Percentiles rank a stretch among this genome's conserved stretches.
phyloP scores from a whole-genome alignment of 2,888 invertebrate genomes.

The Kryphioiulus occultus region DNA sequence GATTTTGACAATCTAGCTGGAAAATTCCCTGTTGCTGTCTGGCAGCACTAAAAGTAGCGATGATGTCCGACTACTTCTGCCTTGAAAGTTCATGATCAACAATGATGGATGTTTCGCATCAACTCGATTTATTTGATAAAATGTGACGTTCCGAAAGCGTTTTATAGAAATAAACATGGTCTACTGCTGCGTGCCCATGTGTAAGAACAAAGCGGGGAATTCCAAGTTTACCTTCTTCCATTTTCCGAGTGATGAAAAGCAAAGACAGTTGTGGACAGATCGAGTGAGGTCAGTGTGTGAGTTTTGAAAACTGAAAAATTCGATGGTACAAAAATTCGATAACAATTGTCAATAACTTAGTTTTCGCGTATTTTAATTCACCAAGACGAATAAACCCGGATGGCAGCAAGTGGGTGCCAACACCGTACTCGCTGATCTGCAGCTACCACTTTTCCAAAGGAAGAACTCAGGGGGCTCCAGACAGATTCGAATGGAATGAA shows the following conservation, averaged over 20 bases:
- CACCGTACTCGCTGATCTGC: conserved; percentile 8
- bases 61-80: not conserved
- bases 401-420: conserved; percentile 12
- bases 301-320: not conserved
- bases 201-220: not conserved
- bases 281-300: not conserved
- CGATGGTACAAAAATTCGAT: not conserved
- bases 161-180: not conserved
- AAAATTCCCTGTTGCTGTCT: not conserved
- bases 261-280: not conserved
- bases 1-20: no score
- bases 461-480: not conserved
- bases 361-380: not conserved
- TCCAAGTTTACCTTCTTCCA: conserved; percentile 11
- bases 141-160: not conserved
- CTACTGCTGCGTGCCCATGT: conserved; percentile 20
- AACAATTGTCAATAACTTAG: not conserved
- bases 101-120: not conserved
- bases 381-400: not conserved
- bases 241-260: not conserved
- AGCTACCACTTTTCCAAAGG: conserved; percentile 6
- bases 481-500: not conserved
- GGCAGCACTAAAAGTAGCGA: not conserved
- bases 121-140: not conserved
- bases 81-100: not conserved